Base-by-base conservation (phyloP, 2,888 invertebrate genomes). In the Volucella inanis region DNA sequence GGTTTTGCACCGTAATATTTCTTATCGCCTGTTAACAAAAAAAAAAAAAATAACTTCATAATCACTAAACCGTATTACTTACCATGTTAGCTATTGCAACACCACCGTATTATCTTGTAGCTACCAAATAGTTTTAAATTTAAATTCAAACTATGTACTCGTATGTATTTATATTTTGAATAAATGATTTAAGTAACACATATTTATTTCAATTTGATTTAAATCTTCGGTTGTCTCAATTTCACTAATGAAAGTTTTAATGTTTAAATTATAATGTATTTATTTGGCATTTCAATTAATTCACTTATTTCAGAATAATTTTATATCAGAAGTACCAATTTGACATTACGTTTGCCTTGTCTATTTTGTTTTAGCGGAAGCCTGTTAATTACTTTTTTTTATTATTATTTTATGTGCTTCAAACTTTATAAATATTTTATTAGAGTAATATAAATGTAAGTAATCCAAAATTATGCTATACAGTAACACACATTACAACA, bases 351-450 rank as follows among this genome's bases (percentile, higher is more conserved):
- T 76, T 64, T 72, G 31, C 18, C 70, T 72, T 31, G 12, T 61
- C 31, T 41, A 72, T 50, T 52, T 52, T 64, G 50, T 75, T 82
- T 74, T 15, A 85, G 80, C 52, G 76, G 70, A 65, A 65, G 62
- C 59, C 68, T 72, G 45, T 45, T 62, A 52, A 54, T n/a, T n/a
- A 67, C 41, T 68, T 59, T 15, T 54, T 65, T n/a, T 65, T 18
- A 54, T 0, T 31, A 31, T 31, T 6, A 31, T 31, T 31, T 4
- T 31, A 31, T 31, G 31, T 31, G 62, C 61, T 62, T 62, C 62
- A 54, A 72, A 61, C 31, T 31, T 31, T 6, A 70, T 38, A n/a
- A 70, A 15, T 43, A 39, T 31, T 31, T 50, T 31, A 64, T 50
- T 50, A 8, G 39, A 18, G 10, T 38, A 70, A 45, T 68, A 31